phyloP scores from a whole-genome alignment of 2,113 vertebrate species.

The Clarias gariepinus region DNA sequence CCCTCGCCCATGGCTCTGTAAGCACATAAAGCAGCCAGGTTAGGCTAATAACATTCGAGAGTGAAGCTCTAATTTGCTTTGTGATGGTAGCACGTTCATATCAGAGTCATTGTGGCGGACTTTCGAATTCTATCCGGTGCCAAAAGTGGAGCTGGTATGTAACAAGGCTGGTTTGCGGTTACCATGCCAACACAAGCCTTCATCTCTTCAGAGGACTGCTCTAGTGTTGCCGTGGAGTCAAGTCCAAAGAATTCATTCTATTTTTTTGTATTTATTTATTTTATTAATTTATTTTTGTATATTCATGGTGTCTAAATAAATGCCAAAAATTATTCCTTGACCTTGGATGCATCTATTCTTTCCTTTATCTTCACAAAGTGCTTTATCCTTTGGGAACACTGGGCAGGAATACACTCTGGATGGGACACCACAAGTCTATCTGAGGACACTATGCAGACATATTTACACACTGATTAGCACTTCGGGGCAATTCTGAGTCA shows the following conservation, averaged over 20 bases:
- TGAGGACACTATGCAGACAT: not conserved
- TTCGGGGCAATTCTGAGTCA: not conserved
- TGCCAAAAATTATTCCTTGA: not conserved
- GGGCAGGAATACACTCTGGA: not conserved
- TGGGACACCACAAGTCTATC: not conserved
- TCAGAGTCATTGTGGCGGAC: not conserved
- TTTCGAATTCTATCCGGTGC: constrained; percentile 25
- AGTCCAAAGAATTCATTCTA: constrained; percentile 26
- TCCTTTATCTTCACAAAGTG: not conserved
- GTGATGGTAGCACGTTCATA: not conserved
- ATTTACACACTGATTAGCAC: not conserved
- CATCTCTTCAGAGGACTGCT: constrained; percentile 43
- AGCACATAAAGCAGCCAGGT: not conserved
- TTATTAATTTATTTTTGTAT: not conserved
- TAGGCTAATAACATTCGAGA: not conserved
- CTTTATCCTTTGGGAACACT: not conserved
- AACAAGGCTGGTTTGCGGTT: constrained; percentile 36
- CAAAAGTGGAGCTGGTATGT: constrained; percentile 31
- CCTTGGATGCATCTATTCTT: not conserved
- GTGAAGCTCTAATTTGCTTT: not conserved
- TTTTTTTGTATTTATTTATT: not conserved
- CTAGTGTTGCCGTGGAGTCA: constrained; percentile 46
- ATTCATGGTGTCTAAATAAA: not conserved
- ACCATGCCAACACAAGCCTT: constrained; percentile 52
- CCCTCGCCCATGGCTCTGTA: not conserved